phyloP scores from a whole-genome alignment of 2,113 vertebrate species.

The Prunella himalayana region DNA sequence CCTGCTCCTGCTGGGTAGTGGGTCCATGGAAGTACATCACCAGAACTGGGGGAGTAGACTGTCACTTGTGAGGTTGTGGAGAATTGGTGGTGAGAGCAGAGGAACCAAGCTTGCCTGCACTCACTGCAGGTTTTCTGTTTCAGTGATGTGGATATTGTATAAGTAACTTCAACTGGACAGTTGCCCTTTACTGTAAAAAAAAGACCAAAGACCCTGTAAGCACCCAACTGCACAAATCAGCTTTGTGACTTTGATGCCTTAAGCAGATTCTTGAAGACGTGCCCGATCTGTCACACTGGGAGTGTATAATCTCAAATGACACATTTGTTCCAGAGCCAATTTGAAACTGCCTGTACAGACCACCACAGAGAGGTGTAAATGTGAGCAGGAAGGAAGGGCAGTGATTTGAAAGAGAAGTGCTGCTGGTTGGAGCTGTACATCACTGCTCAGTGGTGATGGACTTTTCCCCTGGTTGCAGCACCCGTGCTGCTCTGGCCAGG shows the following conservation, averaged over 20 bases:
- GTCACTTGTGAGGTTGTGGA: background rate
- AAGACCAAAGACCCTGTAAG: background rate
- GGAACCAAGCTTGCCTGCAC: background rate
- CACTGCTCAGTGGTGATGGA: background rate
- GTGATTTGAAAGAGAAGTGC: background rate
- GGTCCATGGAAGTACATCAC: background rate
- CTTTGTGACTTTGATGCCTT: background rate
- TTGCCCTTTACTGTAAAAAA: background rate
- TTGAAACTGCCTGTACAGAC: background rate
- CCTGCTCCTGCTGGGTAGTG: background rate
- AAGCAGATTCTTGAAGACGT: background rate
- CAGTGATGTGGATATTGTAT: background rate
- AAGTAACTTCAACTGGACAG: background rate
- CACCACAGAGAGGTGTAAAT: background rate
- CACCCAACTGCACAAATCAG: background rate
- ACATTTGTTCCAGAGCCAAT: background rate
- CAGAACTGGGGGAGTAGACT: background rate
- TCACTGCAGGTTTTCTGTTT: background rate
- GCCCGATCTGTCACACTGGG: fast-evolving
- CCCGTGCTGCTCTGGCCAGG: fast-evolving
- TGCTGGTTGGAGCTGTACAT: background rate
- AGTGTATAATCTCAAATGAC: background rate
- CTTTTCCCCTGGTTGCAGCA: background rate
- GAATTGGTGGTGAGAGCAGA: background rate
- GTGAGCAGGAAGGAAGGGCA: background rate